Evolutionary conservation across 2,797 vertebrate genomes (phyloP), one percentile per base, ranked within the genome.

Genomic region (Gallirallus australis): DNA sequence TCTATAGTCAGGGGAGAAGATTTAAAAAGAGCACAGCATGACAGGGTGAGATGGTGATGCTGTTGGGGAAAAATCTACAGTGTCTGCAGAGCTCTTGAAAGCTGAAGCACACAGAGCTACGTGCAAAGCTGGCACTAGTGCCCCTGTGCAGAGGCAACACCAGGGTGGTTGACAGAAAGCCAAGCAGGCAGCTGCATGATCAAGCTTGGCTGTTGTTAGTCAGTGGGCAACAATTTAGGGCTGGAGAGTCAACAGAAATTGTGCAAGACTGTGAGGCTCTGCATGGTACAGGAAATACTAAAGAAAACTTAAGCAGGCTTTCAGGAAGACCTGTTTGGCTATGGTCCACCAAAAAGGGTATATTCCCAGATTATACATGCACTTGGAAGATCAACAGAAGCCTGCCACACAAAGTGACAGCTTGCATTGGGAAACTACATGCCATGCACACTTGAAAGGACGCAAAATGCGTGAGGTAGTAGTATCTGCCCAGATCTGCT

Each of bases 181-280:
- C 64, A 81, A 78, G 59, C 65, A 84, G 71, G 53, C 60, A 95
- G 57, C 82, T 89, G 68, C 93, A 65, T 39, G 91, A 69, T 89
- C 2, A 0, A 73, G 20, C 86, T 82, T 93, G 92, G 78, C 65
- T 82, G 48, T 30, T 68, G 53, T 94, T 96, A 90, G 86, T 90
- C 93, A 94, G 23, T 21, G 68, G 60, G 33, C 78, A 96, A 57
- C 25, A 65, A 89, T 71, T 78, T 75, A 33, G 69, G 91, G 24
- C 57, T 71, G 61, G 45, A 71, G 95, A 94, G 53, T 71, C 86
- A 77, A 69, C 45, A 86, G 82, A 87, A 91, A 61, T 92, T 91
- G 27, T 33, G 93, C 94, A 95, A 92, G 81, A 53, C 28, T 71
- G 6, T 33, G 45, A 72, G 18, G 45, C 48, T 92, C 53, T 80